Evolutionary conservation across 92 coral and sea anemone species (phyloP), one percentile per base, ranked within the genome.

Genomic region (Phenganax stokvisi): DNA sequence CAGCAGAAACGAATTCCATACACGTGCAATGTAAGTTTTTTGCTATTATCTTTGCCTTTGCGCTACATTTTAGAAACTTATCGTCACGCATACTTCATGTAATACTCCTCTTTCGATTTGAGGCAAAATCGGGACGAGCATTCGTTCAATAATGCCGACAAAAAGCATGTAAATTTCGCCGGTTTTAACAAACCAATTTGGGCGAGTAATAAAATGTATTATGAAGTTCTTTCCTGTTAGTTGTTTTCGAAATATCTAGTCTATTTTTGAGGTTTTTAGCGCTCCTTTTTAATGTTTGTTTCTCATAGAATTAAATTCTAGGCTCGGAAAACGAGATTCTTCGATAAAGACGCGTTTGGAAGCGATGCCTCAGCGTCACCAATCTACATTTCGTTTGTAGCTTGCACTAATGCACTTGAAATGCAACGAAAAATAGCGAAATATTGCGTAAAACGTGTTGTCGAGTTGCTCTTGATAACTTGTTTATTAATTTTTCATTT

Each of bases 21-120:
- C 80, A 75, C 80, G 80, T 75, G 80, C 51, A 75, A 75, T 75
- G 62, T 56, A 75, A 75, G 63, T 54, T 73, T 73, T 56, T 29
- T 20, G 59, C 77, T 37, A 52, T 73, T 73, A 51, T 9, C 17
- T n/a, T 56, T n/a, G 30, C 77, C 13, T 53, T 73, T 56, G 51
- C 20, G 20, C 16, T 8, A 37, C 7, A 4, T 37, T 53, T 28
- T 20, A 7, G 11, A 31, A 54, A 30, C 57, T 3, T 10, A 55
- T 51, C 30, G 63, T 29, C 73, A 1, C 29, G 13, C 47, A 37
- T 68, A 68, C 73, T 30, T 68, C 47, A 68, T 30, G 52, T 68
- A 5, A 10, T 68, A 68, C 73, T 37, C 16, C 11, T 68, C 80
- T 75, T 75, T 56, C 64, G 47, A 7, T 56, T 15, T 11, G 63